Percentiles rank a stretch among this genome's conserved stretches.
Evolutionary conservation across 2,113 vertebrate genomes (phyloP).

Genomic region (Oceanodroma tethys): DNA sequence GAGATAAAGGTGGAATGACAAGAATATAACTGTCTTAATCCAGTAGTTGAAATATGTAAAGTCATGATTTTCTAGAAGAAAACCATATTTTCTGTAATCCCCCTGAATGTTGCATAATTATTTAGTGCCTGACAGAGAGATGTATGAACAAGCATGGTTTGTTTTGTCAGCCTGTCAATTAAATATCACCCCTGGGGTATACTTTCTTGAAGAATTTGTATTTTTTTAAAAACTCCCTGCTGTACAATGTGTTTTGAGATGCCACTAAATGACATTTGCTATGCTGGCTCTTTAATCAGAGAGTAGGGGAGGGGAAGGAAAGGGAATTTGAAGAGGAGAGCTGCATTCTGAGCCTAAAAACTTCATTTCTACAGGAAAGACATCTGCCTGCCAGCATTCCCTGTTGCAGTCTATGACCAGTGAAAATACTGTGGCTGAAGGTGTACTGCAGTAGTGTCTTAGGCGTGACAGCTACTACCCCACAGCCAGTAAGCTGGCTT

Average conservation of each 20-base stretch:
- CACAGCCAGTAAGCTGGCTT: background rate
- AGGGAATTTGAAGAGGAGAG: background rate
- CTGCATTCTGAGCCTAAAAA: background rate
- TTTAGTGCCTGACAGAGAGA: background rate
- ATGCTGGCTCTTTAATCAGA: background rate
- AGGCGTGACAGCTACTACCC: background rate
- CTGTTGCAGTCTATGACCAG: background rate
- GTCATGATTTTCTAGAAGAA: background rate
- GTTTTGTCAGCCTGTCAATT: background rate
- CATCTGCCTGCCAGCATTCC: background rate
- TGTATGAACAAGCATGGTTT: background rate
- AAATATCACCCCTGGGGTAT: background rate
- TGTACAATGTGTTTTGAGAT: background rate
- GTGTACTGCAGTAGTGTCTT: background rate
- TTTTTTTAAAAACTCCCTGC: background rate
- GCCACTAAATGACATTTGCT: background rate
- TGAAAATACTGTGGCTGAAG: background rate
- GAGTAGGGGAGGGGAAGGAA: background rate
- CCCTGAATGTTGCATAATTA: background rate
- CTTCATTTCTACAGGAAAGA: background rate
- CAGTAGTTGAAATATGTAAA: background rate
- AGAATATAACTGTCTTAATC: background rate
- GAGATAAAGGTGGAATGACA: background rate
- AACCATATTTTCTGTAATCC: background rate
- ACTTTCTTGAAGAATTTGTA: background rate